These are phyloP conservation scores for Dasyurus viverrinus DNA, from an alignment of 2,113 vertebrate genomes.

Conservation along the genomic window DNA sequence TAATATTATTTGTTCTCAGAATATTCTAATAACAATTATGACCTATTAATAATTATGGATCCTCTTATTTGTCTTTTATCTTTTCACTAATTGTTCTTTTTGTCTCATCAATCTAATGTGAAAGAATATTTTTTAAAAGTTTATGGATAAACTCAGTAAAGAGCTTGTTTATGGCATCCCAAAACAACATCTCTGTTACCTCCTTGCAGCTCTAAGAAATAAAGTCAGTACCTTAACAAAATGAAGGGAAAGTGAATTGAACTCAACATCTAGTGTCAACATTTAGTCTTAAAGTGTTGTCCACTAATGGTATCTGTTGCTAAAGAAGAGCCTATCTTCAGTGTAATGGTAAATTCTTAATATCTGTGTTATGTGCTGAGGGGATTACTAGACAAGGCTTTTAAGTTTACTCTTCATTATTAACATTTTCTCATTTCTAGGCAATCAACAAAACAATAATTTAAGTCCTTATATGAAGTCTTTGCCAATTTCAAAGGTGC, in stretches of 20 bases:
- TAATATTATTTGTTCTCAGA: not conserved
- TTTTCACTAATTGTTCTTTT: not conserved
- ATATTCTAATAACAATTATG: not conserved
- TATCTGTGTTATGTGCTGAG: not conserved
- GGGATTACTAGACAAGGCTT: not conserved
- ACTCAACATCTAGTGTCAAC: not conserved
- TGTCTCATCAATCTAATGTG: not conserved
- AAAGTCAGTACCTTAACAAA: not conserved
- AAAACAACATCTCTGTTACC: not conserved
- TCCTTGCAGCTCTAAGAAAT: not conserved
- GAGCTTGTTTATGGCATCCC: not conserved
- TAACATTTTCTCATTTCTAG: not conserved
- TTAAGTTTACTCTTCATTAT: not conserved
- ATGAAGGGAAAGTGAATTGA: not conserved
- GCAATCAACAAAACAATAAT: not conserved
- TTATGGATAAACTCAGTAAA: not conserved
- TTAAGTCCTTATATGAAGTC: not conserved
- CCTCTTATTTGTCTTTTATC: not conserved
- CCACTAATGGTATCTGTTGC: not conserved
- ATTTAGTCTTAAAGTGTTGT: not conserved
- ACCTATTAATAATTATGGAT: not conserved
- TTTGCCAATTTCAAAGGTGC: not conserved
- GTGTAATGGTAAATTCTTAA: not conserved
- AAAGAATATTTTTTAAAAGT: not conserved
- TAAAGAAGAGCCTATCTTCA: not conserved